Evolutionary conservation across 2,113 vertebrate genomes (phyloP).

Genomic region (Heteronetta atricapilla): DNA sequence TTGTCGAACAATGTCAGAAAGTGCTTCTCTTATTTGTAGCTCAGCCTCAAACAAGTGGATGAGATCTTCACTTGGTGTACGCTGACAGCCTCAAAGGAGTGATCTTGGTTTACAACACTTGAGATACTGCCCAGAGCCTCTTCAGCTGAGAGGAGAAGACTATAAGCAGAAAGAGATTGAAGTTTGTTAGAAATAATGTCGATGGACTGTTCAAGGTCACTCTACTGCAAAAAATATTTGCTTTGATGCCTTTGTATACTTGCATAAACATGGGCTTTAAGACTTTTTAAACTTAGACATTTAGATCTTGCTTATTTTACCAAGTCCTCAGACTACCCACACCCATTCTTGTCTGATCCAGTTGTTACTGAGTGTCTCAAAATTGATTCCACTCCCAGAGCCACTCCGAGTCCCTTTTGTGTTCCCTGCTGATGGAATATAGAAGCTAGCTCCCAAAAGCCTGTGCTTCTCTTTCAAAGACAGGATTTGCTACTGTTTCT

Average conservation of each 20-base stretch:
- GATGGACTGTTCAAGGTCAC: not conserved
- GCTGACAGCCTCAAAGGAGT: not conserved
- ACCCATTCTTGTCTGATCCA: not conserved
- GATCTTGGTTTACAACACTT: not conserved
- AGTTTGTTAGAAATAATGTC: not conserved
- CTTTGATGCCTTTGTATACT: not conserved
- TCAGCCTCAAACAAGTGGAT: not conserved
- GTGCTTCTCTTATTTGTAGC: not conserved
- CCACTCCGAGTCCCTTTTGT: not conserved
- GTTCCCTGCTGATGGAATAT: not conserved
- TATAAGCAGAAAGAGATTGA: not conserved
- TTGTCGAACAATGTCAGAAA: not conserved
- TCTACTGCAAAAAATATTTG: not conserved
- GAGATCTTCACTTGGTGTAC: not conserved
- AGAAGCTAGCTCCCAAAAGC: not conserved
- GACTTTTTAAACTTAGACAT: not conserved
- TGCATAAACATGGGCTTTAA: not conserved
- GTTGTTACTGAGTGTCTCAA: not conserved
- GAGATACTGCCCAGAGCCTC: not conserved
- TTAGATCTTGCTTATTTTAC: not conserved
- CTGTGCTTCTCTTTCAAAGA: not conserved
- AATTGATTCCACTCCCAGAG: not conserved
- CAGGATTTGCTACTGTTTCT: not conserved
- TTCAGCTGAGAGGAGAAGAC: not conserved
- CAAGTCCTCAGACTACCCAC: not conserved